Percentiles rank a stretch among this genome's conserved stretches.
phyloP scores from a whole-genome alignment of 2,797 vertebrate genomes.

The Hyperoplus immaculatus region DNA sequence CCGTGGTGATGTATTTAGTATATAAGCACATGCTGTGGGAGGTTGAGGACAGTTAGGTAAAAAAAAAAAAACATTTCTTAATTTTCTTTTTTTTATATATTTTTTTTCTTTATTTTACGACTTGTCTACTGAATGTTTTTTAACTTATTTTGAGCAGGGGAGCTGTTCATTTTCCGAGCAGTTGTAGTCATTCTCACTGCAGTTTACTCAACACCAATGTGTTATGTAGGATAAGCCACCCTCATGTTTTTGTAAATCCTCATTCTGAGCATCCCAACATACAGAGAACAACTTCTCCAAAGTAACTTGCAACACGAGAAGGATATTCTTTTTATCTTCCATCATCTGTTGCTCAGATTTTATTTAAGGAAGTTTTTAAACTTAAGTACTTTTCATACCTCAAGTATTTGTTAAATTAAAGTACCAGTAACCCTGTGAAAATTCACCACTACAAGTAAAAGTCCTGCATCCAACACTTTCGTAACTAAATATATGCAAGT shows the following conservation, averaged over 20 bases:
- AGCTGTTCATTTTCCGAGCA: too few relatives aligned
- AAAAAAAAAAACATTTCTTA: background rate
- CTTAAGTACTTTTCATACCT: background rate
- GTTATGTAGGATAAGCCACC: background rate
- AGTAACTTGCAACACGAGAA: background rate
- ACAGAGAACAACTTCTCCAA: background rate
- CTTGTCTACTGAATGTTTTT: too few relatives aligned
- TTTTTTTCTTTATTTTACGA: too few relatives aligned
- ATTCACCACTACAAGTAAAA: too few relatives aligned
- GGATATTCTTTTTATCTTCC: slow-evolving; percentile 1
- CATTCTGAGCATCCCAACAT: background rate
- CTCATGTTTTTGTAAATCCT: background rate
- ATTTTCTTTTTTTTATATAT: too few relatives aligned
- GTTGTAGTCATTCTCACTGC: background rate
- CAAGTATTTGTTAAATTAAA: too few relatives aligned
- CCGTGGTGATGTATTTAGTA: slow-evolving; percentile 3
- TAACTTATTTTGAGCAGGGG: too few relatives aligned
- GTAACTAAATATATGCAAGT: too few relatives aligned
- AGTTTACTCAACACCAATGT: background rate
- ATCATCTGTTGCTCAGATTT: background rate
- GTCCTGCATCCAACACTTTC: too few relatives aligned
- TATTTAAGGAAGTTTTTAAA: background rate
- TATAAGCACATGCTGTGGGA: background rate
- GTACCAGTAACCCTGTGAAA: too few relatives aligned
- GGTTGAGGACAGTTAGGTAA: background rate